These are phyloP conservation scores for Mormyrops attenuatus DNA, from an alignment of 2,797 vertebrate genomes.

Conservation along the genomic window DNA sequence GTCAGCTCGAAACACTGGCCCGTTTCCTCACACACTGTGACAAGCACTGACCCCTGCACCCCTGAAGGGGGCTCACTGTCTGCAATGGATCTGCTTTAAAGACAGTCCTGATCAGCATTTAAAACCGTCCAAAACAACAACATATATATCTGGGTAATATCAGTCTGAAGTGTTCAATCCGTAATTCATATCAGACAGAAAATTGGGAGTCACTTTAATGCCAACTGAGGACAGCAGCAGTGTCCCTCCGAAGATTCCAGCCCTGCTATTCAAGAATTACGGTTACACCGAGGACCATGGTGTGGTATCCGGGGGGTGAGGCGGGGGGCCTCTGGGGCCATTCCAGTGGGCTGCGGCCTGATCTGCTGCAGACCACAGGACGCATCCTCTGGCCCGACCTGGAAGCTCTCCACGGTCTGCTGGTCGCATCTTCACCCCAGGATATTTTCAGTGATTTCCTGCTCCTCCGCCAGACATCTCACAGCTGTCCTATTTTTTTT, in stretches of 20 bases:
- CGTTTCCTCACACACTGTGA: background rate
- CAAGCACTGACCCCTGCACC: background rate
- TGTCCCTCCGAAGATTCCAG: background rate
- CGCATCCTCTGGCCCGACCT: background rate
- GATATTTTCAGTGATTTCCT: constrained; percentile 6
- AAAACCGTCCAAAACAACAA: background rate
- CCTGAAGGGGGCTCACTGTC: background rate
- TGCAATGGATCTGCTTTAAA: background rate
- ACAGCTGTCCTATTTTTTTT: background rate
- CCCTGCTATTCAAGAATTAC: background rate
- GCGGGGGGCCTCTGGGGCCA: background rate
- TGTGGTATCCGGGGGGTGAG: background rate
- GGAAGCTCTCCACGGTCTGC: background rate
- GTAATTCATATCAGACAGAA: background rate
- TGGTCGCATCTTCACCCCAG: background rate
- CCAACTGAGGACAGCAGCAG: background rate
- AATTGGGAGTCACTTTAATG: background rate
- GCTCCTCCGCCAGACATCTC: background rate
- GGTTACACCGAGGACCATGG: background rate
- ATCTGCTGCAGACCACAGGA: background rate
- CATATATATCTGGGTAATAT: background rate
- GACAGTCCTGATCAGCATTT: background rate
- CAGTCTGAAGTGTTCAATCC: background rate
- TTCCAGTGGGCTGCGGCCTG: background rate
- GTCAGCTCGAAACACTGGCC: background rate